phyloP scores from a whole-genome alignment of 2,888 invertebrate species.

The Siphonodentalium dalli region DNA sequence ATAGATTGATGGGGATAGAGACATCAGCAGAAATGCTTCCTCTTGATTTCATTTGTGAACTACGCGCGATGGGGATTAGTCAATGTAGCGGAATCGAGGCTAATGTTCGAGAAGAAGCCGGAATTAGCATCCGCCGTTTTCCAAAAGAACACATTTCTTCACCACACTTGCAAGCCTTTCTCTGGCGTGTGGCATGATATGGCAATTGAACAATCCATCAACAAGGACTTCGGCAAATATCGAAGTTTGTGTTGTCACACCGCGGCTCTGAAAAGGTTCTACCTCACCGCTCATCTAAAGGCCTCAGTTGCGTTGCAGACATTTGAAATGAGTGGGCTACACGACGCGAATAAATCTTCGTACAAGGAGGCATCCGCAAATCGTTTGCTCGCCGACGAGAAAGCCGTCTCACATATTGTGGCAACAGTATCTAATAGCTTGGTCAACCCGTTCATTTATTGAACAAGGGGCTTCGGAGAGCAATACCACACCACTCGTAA shows the following conservation, averaged over 20 bases:
- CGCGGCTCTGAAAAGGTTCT: constrained; percentile 13
- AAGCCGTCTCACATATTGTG: not conserved
- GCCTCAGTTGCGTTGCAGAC: constrained; percentile 5
- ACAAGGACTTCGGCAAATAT: constrained; percentile 16
- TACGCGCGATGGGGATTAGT: no score
- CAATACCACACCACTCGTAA: constrained; percentile 9
- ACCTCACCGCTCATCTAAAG: constrained; percentile 14
- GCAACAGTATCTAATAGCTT: constrained; percentile 5
- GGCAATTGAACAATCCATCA: constrained; percentile 14
- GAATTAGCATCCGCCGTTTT: no score
- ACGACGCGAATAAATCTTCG: not conserved
- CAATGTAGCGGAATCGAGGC: no score
- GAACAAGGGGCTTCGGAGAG: constrained; percentile 7
- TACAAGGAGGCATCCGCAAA: constrained; percentile 6
- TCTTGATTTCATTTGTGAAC: no score
- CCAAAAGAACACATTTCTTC: no score
- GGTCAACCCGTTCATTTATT: constrained; percentile 12
- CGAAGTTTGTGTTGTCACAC: constrained; percentile 11
- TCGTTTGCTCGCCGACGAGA: constrained; percentile 4
- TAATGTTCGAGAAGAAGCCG: no score
- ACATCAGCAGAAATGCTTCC: no score
- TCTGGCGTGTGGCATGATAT: constrained; percentile 17
- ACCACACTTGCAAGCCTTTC: no score
- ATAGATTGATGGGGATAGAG: no score
- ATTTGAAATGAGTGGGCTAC: constrained; percentile 5